Evolutionary conservation across 2,113 vertebrate genomes (phyloP).

Genomic region (Phodopus roborovskii): DNA sequence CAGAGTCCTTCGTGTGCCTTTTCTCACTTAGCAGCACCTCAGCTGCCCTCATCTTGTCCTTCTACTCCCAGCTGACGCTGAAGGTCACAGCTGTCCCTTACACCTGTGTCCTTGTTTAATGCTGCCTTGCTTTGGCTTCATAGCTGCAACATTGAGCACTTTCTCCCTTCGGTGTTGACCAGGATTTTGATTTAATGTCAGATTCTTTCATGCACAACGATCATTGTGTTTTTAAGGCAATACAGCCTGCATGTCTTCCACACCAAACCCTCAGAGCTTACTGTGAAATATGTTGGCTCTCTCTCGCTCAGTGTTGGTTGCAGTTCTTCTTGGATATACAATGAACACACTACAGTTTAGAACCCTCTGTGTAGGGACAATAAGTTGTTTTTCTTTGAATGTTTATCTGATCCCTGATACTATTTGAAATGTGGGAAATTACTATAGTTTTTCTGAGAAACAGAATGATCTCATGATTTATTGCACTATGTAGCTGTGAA

Average conservation of each 20-base stretch:
- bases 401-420: slow-evolving; percentile 17
- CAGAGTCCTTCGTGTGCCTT: slow-evolving; percentile 2
- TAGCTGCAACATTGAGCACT: slow-evolving; percentile 64
- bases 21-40: not conserved
- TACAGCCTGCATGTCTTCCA: slow-evolving; percentile 39
- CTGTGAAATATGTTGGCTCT: slow-evolving; percentile 33
- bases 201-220: slow-evolving; percentile 65
- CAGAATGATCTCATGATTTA: not conserved
- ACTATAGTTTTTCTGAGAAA: slow-evolving; percentile 43
- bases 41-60: slow-evolving; percentile 32
- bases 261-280: slow-evolving; percentile 20
- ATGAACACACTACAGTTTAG: not conserved
- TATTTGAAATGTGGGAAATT: not conserved
- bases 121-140: slow-evolving; percentile 75
- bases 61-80: slow-evolving; percentile 63
- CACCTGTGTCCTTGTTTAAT: slow-evolving; percentile 74
- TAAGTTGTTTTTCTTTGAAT: slow-evolving; percentile 23
- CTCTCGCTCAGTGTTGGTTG: not conserved
- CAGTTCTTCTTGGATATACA: not conserved
- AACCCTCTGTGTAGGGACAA: not conserved
- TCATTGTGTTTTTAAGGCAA: slow-evolving; percentile 69
- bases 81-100: slow-evolving; percentile 65
- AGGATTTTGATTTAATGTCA: slow-evolving; percentile 64
- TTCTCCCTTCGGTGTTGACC: slow-evolving; percentile 74
- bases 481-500: slow-evolving; percentile 17